Base-by-base conservation (phyloP, 2,888 invertebrate species). In the Fissipunctia ypsillon region DNA sequence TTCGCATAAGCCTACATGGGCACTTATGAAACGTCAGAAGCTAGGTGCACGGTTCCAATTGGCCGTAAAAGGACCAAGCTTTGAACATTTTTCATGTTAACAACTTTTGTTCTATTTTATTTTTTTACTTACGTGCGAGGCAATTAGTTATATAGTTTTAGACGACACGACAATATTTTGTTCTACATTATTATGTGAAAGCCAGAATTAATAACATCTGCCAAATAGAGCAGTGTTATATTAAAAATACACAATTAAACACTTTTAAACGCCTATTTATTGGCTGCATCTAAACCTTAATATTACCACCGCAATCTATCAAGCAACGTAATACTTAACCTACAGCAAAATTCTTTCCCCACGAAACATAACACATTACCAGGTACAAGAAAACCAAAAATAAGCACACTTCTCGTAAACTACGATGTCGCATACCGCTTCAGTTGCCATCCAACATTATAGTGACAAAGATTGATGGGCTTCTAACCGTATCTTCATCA, bases 401-500 rank as follows among this genome's bases (percentile, higher is more conserved):
- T 86, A 86, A 80, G 76, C 75, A 80, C 84, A 80, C 63, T 73
- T 76, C 71, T 80, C 56, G 45, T 75, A 80, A 85, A 85, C 80
- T 80, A 83, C 74, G 64, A 72, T 75, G 77, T 85, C 87, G 77
- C 83, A 75, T 81, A 69, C 70, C 72, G 76, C 81, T 76, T 81
- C 77, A 73, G 86, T 83, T 83, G 84, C 83, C 82, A 84, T 83
- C 81, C 77, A 79, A 79, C 80, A 80, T 87, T 82, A 84, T 80
- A 67, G 81, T 89, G 88, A 88, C 88, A 85, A 85, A 82, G 93
- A 93, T 91, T 87, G 88, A 94, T 91, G 91, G 78, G 79, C 87
- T 87, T 89, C 89, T 94, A 93, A 94, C 91, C 89, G 89, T 90
- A 91, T 92, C 93, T 93, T 92, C 91, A 91, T 92, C 92, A 90